Conservation (phyloP, 2,888 invertebrate species). For the Aphodius sticticus region DNA sequence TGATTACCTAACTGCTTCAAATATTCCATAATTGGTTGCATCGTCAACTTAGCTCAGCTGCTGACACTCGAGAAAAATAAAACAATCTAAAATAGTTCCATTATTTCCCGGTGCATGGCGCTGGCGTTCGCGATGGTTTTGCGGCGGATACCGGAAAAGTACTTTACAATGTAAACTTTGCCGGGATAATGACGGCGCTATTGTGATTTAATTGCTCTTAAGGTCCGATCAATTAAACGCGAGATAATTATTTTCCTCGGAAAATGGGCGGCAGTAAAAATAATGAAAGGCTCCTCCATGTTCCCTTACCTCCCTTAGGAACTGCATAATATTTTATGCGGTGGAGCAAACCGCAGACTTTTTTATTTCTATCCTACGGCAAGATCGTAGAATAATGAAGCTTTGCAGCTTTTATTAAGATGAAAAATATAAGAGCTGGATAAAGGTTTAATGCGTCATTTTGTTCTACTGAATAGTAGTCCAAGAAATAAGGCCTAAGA, state of each 20-base stretch:
- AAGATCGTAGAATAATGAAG: not conserved
- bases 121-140: not conserved
- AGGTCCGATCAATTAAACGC: slow-evolving; percentile 4
- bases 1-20: not conserved
- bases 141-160: slow-evolving; percentile 4
- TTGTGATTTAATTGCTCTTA: slow-evolving; percentile 4
- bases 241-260: not conserved
- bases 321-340: not conserved
- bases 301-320: not conserved
- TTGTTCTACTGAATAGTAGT: not conserved
- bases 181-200: slow-evolving; percentile 4
- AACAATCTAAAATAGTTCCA: not conserved
- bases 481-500: not conserved
- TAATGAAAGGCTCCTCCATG: not conserved
- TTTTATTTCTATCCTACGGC: not conserved
- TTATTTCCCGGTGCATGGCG: not conserved
- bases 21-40: not conserved
- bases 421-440: not conserved
- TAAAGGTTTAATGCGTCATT: not conserved
- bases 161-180: not conserved
- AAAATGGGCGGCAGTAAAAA: slow-evolving; percentile 4
- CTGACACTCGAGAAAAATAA: not conserved
- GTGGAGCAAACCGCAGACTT: not conserved
- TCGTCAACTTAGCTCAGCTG: not conserved
- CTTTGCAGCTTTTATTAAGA: not conserved